Conservation (phyloP, 2,113 vertebrate species). For the Hystrix brachyura region DNA sequence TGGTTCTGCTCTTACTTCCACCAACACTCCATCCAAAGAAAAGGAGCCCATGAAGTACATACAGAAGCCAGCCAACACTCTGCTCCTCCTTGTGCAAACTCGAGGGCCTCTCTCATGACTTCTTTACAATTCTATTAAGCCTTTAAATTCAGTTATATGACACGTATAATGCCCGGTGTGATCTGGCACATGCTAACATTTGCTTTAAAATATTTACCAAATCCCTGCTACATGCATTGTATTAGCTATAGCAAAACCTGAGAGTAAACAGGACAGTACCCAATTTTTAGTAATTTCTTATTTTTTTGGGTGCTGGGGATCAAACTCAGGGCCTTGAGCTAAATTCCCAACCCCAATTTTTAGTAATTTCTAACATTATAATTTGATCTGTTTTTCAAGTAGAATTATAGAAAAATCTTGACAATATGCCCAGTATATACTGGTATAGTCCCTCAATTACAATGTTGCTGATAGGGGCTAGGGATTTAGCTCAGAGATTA, state of each 20-base stretch:
- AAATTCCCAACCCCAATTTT: too few relatives aligned
- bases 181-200: not conserved
- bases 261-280: not conserved
- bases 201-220: not conserved
- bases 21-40: not conserved
- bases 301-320: too few relatives aligned
- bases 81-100: not conserved
- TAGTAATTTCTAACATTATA: not conserved
- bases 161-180: not conserved
- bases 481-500: too few relatives aligned
- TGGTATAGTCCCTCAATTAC: not conserved
- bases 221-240: not conserved
- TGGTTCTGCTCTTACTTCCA: slow-evolving; percentile 13
- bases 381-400: slow-evolving; percentile 12
- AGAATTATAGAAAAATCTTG: slow-evolving; percentile 14
- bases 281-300: not conserved
- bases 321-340: too few relatives aligned
- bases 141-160: not conserved
- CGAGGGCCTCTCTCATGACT: not conserved
- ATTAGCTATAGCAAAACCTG: not conserved
- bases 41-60: not conserved
- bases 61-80: not conserved
- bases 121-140: slow-evolving; percentile 37
- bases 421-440: not conserved
- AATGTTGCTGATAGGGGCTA: not conserved